A percentile compares a stretch with the other conserved stretches of the same genome.
Evolutionary conservation across 2,797 vertebrate genomes (phyloP).

Genomic region (Periparus ater): DNA sequence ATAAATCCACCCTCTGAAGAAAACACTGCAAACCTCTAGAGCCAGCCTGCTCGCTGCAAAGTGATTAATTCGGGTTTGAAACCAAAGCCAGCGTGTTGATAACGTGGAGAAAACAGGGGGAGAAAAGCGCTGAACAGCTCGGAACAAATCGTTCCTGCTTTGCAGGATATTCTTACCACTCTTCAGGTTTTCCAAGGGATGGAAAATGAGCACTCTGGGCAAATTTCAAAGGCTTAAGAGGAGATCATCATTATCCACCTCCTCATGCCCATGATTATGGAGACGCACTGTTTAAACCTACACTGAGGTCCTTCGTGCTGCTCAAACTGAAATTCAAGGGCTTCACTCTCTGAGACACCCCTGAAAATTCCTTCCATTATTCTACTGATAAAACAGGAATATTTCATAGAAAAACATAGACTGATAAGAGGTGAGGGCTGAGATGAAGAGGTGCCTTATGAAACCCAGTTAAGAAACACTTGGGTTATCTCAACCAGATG

Average conservation of each 20-base stretch:
- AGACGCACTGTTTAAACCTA: background rate
- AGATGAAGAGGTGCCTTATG: conserved; percentile 13
- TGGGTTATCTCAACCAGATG: background rate
- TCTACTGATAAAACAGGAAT: background rate
- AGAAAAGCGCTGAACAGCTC: background rate
- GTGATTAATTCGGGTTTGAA: background rate
- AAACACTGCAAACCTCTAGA: background rate
- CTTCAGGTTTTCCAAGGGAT: background rate
- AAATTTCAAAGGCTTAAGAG: background rate
- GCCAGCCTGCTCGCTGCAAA: background rate
- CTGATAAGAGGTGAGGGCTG: background rate
- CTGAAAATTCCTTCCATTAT: conserved; percentile 21
- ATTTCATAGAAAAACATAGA: background rate
- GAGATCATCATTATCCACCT: background rate
- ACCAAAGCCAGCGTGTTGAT: background rate
- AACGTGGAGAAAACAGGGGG: background rate
- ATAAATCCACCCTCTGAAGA: conserved; percentile 14
- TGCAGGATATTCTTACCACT: background rate
- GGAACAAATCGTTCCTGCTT: background rate
- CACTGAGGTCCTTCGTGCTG: background rate
- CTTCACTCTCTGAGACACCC: background rate
- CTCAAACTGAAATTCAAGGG: background rate
- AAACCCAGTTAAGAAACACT: conserved; percentile 19
- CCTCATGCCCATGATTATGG: background rate
- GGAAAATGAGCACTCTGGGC: background rate